Evolutionary conservation across 2,888 invertebrate genomes (phyloP).

Genomic region (Cantharis lateralis): DNA sequence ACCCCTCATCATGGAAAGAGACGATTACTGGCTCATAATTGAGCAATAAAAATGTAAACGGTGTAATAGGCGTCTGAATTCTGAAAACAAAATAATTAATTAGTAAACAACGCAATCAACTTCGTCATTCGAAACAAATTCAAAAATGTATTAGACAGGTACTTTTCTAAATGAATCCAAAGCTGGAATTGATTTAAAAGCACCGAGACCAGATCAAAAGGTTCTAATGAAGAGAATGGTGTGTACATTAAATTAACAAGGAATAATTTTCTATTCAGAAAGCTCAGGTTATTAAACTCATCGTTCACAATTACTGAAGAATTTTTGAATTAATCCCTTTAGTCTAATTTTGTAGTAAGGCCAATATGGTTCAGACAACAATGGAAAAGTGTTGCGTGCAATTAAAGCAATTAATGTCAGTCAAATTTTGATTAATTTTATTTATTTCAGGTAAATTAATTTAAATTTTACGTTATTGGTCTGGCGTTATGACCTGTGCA

Average conservation of each 20-base stretch:
- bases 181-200: neutral
- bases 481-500: neutral
- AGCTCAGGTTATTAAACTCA: neutral
- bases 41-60: neutral
- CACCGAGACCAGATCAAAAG: neutral
- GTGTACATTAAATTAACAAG: neutral
- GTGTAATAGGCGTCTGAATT: neutral
- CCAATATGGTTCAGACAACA: neutral
- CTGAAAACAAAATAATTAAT: neutral
- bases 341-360: neutral
- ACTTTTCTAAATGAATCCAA: neutral
- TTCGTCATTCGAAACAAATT: neutral
- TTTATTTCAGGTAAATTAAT: neutral
- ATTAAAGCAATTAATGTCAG: neutral
- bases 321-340: neutral
- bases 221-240: neutral
- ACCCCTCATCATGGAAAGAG: neutral
- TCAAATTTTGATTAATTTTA: neutral
- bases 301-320: neutral
- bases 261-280: neutral
- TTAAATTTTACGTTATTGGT: neutral
- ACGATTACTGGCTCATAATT: neutral
- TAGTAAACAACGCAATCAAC: neutral
- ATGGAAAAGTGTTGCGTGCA: neutral
- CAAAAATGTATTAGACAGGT: neutral